Evolutionary conservation across 2,888 invertebrate genomes (phyloP), one percentile per base, ranked within the genome.

Genomic region (Clitarchus hookeri): DNA sequence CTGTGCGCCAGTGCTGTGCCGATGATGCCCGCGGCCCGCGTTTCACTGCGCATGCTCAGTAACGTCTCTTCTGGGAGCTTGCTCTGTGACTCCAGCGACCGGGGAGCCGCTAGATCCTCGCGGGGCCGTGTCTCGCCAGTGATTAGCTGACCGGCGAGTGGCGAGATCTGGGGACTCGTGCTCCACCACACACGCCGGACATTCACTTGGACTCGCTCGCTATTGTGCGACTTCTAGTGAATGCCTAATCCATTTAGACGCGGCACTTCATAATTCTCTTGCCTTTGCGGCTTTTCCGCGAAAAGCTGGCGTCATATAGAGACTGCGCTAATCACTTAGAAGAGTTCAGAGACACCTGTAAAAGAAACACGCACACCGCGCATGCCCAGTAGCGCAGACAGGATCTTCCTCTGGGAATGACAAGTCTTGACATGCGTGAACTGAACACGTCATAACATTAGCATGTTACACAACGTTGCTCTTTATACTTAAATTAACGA

Each of bases 21-120:
- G 65, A 65, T 65, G 65, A 2, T 23, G 19, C 3, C 65, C 23
- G 65, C 65, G n/a, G n/a, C 65, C 23, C 65, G 1, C 11, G 65
- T n/a, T n/a, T 23, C 65, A 65, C 65, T 65, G 65, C 65, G 65
- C 65, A 65, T 65, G 65, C 65, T n/a, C 65, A n/a, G 65, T n/a
- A 65, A 23, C 12, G 23, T 65, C 19, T 65, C 65, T 65, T 65
- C 65, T 65, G 19, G 65, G 65, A 6, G 16, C 65, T 65, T 65
- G n/a, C 65, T 65, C 65, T 65, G 65, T n/a, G 65, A 23, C 65
- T 65, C 65, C 65, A 65, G 65, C 65, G 65, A 65, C 48, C 11
- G 48, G 4, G n/a, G n/a, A 23, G 65, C 13, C 8, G 19, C 65
- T 65, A 65, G 65, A 65, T 65, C 65, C 65, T 65, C 65, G 65